Evolutionary conservation across 2,797 vertebrate genomes (phyloP), one percentile per base, ranked within the genome.

Genomic region (Danio kyathit): DNA sequence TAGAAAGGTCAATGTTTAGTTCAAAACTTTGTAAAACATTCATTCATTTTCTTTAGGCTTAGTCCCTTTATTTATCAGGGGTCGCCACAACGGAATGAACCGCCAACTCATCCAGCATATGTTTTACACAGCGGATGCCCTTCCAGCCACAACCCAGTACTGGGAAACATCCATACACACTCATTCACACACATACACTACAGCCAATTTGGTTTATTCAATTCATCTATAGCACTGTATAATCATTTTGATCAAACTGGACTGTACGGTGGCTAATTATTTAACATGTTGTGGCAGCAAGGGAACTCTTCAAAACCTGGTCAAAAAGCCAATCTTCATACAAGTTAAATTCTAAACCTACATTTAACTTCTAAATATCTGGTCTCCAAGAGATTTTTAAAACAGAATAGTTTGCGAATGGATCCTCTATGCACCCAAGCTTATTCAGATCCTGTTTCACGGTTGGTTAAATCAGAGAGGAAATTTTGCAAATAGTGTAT

Each of bases 381-480:
- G 8, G 44, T 56, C 17, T 63, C 21, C 13, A 14, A 57, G 43
- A 81, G 19, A 6, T 29, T 51, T 79, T 8, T 64, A 51, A 67
- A 65, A 48, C 66, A 67, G 52, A 52, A 60, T 63, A 13, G 41
- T 66, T 54, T 49, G 71, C 19, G 56, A 81, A 74, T 59, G 75
- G 74, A 76, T n/a, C 54, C 59, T 48, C 44, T 59, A 11, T 46
- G 51, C 78, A 80, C 21, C 40, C 5, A 71, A 64, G 80, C 75
- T 54, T 40, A 43, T 60, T 82, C 44, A 77, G 54, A 83, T 76
- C 73, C 21, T 85, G 38, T 79, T 87, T 83, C 52, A 56, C 40
- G 43, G 60, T 78, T 71, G 40, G 43, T 80, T 86, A 61, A 61
- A 61, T 38, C 74, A 78, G 79, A 51, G 82, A 49, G 52, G 57